Evolutionary conservation across 2,888 invertebrate genomes (phyloP).

Genomic region (Drosophila trichaetosa): DNA sequence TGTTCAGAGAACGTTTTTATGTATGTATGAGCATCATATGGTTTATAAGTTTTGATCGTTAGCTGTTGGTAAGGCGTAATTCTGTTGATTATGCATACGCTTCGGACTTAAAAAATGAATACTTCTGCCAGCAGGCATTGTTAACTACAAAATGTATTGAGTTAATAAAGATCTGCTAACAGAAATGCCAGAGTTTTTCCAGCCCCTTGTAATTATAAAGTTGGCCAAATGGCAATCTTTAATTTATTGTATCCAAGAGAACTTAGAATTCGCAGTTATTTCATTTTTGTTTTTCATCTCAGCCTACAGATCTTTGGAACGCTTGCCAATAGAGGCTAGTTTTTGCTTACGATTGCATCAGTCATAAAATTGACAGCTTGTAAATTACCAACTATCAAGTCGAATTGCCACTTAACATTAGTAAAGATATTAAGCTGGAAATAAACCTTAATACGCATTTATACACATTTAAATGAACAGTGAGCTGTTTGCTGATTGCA

Average conservation of each 20-base stretch:
- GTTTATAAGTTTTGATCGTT: slow-evolving; percentile 3
- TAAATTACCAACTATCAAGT: neutral
- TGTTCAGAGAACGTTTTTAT: slow-evolving; percentile 1
- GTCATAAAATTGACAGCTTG: neutral
- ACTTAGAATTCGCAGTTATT: neutral
- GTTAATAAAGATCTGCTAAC: neutral
- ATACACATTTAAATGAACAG: slow-evolving; percentile 4
- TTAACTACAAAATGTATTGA: neutral
- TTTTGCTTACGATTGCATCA: neutral
- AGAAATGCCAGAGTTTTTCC: neutral
- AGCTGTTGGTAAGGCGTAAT: neutral
- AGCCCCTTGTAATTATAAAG: neutral
- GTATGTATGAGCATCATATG: neutral
- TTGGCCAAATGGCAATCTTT: neutral
- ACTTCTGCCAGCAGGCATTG: neutral
- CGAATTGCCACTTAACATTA: slow-evolving; percentile 5
- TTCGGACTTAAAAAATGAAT: neutral
- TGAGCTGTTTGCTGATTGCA: neutral
- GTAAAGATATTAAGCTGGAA: slow-evolving; percentile 1
- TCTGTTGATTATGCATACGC: neutral
- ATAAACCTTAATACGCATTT: neutral
- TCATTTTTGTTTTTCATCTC: neutral
- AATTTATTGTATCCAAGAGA: neutral
- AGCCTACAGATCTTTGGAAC: neutral
- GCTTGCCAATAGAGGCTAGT: neutral